Conservation (phyloP, 2,797 vertebrate species). For the Gallirallus australis region DNA sequence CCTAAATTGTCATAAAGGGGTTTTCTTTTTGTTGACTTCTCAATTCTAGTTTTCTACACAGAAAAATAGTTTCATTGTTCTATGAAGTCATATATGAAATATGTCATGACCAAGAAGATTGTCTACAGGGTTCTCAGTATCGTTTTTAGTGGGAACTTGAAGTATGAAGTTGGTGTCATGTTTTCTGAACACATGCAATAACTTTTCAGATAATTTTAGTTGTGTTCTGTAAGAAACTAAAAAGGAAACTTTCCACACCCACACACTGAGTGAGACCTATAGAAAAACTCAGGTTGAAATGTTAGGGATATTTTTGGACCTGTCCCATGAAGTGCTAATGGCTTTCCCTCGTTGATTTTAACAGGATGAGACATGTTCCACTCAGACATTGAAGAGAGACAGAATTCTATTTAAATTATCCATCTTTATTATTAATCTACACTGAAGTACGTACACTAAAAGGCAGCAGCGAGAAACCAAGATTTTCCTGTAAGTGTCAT, state of each 20-base stretch:
- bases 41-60: not conserved
- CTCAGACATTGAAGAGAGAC: not conserved
- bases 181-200: not conserved
- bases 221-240: not conserved
- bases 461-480: not conserved
- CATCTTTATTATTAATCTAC: not conserved
- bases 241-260: not conserved
- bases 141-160: not conserved
- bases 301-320: not conserved
- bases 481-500: not conserved
- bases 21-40: not conserved
- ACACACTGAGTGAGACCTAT: not conserved
- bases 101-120: rapidly evolving
- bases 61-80: not conserved
- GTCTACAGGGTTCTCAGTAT: not conserved
- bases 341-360: not conserved
- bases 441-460: not conserved
- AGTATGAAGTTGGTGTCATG: not conserved
- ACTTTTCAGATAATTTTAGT: not conserved
- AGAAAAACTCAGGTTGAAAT: not conserved
- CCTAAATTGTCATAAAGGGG: not conserved
- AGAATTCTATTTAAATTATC: slow-evolving; percentile 24
- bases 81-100: not conserved
- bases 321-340: not conserved
- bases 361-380: not conserved